Conservation (phyloP, 1,140 invertebrate species). For the Drosophila watanabei region DNA sequence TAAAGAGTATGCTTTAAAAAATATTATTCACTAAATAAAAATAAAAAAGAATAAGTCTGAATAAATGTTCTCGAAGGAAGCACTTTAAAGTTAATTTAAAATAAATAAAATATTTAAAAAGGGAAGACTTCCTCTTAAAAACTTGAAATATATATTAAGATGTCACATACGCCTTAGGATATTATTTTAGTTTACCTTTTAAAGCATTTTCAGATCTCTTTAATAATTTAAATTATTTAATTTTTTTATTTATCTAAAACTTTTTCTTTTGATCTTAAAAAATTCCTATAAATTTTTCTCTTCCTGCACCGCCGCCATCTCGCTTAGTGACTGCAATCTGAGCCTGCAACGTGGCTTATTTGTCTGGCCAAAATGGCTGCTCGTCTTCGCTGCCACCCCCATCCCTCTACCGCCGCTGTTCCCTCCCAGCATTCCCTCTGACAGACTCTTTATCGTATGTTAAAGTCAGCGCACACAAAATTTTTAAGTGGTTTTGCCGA, state of each 20-base stretch:
- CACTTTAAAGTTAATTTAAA: neutral
- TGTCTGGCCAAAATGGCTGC: constrained; percentile 68
- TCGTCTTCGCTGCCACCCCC: constrained; percentile 29
- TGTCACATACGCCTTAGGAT: neutral
- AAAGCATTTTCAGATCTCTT: neutral
- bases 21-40: neutral
- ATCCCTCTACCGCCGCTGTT: neutral
- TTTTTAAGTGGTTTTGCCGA: constrained; percentile 74
- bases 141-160: neutral
- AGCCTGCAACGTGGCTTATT: constrained; percentile 77
- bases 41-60: too few relatives aligned
- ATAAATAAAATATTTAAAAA: too few relatives aligned
- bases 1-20: neutral
- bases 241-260: neutral
- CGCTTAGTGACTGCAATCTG: constrained; percentile 71
- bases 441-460: constrained; percentile 72
- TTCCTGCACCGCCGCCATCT: constrained; percentile 33
- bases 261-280: neutral
- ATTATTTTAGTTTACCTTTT: neutral
- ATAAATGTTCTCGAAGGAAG: neutral
- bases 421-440: neutral
- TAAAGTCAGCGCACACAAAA: constrained; percentile 69
- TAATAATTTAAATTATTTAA: too few relatives aligned
- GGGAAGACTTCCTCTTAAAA: neutral
- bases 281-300: neutral